Conservation (phyloP, 2,888 invertebrate species). For the Erebia palarica region DNA sequence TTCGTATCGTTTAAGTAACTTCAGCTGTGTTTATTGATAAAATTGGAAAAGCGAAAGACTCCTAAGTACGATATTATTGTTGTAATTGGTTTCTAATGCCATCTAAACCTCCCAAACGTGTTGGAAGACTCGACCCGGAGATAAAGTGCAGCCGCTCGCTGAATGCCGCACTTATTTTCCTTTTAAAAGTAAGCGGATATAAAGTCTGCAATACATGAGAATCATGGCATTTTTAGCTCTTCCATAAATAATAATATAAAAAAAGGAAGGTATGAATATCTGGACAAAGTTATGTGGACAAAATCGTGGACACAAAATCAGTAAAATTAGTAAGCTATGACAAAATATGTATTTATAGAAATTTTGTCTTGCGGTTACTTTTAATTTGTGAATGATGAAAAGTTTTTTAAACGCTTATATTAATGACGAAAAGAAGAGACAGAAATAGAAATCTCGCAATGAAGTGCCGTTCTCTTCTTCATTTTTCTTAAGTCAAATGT, state of each 20-base stretch:
- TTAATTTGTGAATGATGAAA: too few relatives aligned
- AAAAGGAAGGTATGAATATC: too few relatives aligned
- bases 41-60: constrained; percentile 40
- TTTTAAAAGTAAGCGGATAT: constrained; percentile 39
- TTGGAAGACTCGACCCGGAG: constrained; percentile 76
- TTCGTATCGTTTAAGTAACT: constrained; percentile 17
- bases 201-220: constrained; percentile 29
- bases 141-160: constrained; percentile 66
- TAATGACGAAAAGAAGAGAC: too few relatives aligned
- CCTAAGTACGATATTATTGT: constrained; percentile 61
- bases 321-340: too few relatives aligned
- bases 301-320: too few relatives aligned
- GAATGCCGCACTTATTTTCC: constrained; percentile 54
- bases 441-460: too few relatives aligned
- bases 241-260: neutral
- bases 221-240: constrained; percentile 16
- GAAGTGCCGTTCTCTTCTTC: too few relatives aligned
- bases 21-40: constrained; percentile 37
- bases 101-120: constrained; percentile 82
- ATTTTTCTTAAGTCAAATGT: too few relatives aligned
- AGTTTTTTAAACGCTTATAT: too few relatives aligned
- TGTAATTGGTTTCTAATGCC: constrained; percentile 83
- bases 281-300: too few relatives aligned
- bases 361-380: too few relatives aligned
- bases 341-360: too few relatives aligned